These are phyloP conservation scores for Proisotoma minuta DNA, from an alignment of 2,888 invertebrate species.

Conservation along the genomic window DNA sequence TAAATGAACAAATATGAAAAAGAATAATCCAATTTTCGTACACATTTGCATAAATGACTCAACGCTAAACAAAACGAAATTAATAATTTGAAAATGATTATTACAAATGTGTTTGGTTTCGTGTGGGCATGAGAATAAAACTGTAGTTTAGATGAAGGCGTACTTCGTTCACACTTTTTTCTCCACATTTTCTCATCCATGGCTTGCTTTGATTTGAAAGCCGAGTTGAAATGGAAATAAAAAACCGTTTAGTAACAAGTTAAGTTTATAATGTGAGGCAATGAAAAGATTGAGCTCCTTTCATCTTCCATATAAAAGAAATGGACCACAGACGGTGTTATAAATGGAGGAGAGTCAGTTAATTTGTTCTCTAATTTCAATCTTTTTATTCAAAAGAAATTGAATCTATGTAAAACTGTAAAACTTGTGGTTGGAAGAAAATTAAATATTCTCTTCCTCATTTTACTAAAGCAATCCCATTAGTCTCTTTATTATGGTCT, in stretches of 20 bases:
- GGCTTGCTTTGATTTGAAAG: background rate
- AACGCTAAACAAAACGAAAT: too few species aligned
- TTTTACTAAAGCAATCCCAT: background rate
- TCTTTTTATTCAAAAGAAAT: background rate
- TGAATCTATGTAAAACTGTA: background rate
- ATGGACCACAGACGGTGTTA: background rate
- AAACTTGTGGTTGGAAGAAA: background rate
- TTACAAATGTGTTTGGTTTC: too few species aligned
- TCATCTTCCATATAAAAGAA: background rate
- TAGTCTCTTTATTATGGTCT: background rate
- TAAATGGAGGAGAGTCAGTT: background rate
- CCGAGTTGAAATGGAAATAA: background rate
- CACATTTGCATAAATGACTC: too few species aligned
- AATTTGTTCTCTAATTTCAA: background rate
- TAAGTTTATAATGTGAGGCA: background rate
- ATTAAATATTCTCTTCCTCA: background rate
- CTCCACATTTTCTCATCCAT: background rate
- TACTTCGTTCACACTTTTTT: background rate
- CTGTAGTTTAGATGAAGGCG: too few species aligned
- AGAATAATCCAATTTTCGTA: too few species aligned
- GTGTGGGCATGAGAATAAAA: too few species aligned
- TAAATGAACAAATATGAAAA: too few species aligned
- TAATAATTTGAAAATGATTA: too few species aligned
- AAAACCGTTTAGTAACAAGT: background rate
- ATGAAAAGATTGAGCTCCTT: background rate